phyloP scores from a whole-genome alignment of 2,888 invertebrate genomes.

The Sarcophaga caerulescens region DNA sequence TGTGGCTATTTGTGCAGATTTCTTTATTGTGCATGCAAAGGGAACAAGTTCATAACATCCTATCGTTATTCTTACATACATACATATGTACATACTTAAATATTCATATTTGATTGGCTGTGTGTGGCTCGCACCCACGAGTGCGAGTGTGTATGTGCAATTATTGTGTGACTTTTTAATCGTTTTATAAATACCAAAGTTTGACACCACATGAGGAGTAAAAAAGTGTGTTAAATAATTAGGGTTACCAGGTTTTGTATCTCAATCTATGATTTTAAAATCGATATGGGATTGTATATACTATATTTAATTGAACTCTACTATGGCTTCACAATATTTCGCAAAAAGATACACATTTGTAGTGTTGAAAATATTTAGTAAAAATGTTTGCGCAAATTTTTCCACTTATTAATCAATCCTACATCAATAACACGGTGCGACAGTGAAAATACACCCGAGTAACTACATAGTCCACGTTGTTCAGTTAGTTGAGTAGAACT shows the following conservation, averaged over 20 bases:
- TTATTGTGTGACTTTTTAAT: constrained; percentile 16
- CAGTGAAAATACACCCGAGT: too few relatives aligned
- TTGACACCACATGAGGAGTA: constrained; percentile 26
- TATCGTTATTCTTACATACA: constrained; percentile 27
- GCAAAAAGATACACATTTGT: too few relatives aligned
- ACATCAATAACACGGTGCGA: too few relatives aligned
- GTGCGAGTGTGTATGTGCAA: background rate
- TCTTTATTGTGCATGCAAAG: constrained; percentile 57
- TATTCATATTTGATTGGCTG: background rate
- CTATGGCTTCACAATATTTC: too few relatives aligned
- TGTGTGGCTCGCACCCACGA: background rate
- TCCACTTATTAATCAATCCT: too few relatives aligned
- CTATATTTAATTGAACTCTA: too few relatives aligned
- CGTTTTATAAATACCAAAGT: constrained; percentile 58
- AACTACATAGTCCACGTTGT: too few relatives aligned
- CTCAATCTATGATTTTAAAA: background rate
- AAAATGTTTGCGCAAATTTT: too few relatives aligned
- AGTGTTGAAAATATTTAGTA: too few relatives aligned
- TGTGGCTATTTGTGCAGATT: constrained; percentile 59
- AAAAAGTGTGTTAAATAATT: constrained; percentile 23
- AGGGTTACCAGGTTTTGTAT: constrained; percentile 44
- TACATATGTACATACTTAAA: background rate
- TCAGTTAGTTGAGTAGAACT: too few relatives aligned
- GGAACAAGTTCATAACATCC: constrained; percentile 68
- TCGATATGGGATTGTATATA: too few relatives aligned